Conservation (phyloP, 2,113 vertebrate species). For the Leptodactylus fuscus region DNA sequence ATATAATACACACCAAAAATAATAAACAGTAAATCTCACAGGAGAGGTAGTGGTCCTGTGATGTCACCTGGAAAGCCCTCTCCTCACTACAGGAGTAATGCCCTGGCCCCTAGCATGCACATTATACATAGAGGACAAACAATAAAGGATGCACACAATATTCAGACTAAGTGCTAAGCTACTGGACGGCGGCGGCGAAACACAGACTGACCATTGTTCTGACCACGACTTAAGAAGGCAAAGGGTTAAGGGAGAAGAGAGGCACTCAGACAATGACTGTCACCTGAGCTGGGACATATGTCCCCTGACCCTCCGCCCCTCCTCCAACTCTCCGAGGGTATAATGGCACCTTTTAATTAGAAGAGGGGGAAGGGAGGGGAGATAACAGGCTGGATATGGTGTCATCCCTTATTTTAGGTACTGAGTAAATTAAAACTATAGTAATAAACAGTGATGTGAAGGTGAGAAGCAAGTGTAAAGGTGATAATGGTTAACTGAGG, state of each 20-base stretch:
- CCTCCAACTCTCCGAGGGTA: conserved; percentile 43
- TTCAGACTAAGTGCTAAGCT: background rate
- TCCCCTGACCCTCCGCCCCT: conserved; percentile 52
- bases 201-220: background rate
- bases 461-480: conserved; percentile 5
- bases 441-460: background rate
- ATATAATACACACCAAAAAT: conserved; percentile 46
- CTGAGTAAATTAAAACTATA: background rate
- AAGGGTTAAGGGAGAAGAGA: conserved; percentile 27
- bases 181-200: background rate
- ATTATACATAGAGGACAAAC: background rate
- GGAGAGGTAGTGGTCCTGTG: background rate
- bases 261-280: conserved; percentile 52
- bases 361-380: conserved; percentile 1
- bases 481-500: background rate
- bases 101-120: too few species aligned
- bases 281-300: conserved; percentile 58
- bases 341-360: conserved; percentile 57
- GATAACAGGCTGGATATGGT: conserved; percentile 9
- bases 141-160: background rate
- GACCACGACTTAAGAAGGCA: background rate
- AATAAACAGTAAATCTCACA: background rate
- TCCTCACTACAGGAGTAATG: too few species aligned
- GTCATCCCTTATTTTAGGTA: conserved; percentile 20
- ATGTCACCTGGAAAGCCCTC: background rate